Conservation (phyloP, 2,888 invertebrate genomes). For the Mesorhabditis spiculigera region DNA sequence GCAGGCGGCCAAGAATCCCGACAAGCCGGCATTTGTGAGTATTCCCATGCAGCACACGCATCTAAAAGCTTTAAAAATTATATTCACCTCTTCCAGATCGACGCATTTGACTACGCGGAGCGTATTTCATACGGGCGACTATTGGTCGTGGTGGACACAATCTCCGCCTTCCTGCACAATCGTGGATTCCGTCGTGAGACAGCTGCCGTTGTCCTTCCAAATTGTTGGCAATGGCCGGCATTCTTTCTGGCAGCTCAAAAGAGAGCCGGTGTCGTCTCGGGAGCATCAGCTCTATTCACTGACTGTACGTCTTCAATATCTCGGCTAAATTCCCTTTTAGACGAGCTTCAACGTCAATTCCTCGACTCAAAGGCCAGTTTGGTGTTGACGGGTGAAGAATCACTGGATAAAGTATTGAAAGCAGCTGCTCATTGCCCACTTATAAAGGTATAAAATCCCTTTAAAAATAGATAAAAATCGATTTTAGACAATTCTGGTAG, state of each 20-base stretch:
- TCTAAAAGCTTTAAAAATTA: background rate
- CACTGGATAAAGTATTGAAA: conserved; percentile 39
- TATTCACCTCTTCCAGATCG: conserved; percentile 15
- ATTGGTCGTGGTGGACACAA: background rate
- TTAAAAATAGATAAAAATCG: background rate
- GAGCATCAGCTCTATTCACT: conserved; percentile 44
- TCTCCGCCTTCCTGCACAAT: background rate
- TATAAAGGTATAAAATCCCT: conserved; percentile 23
- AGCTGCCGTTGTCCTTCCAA: conserved; percentile 32
- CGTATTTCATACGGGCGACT: background rate
- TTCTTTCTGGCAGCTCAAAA: conserved; percentile 35
- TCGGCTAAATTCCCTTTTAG: conserved; percentile 21
- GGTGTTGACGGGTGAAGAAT: conserved; percentile 39
- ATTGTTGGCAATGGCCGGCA: conserved; percentile 32
- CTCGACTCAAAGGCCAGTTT: conserved; percentile 40
- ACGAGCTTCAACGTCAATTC: conserved; percentile 47
- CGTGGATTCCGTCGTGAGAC: background rate
- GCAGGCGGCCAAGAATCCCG: conserved; percentile 20
- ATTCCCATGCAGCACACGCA: too few relatives aligned
- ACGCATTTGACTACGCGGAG: background rate
- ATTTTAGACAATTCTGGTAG: conserved; percentile 30
- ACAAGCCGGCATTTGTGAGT: conserved; percentile 33
- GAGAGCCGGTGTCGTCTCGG: conserved; percentile 35
- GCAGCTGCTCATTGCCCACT: conserved; percentile 34
- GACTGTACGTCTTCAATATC: conserved; percentile 29